Evolutionary conservation across 2,888 invertebrate species (phyloP).

Genomic region (Meganola albula): DNA sequence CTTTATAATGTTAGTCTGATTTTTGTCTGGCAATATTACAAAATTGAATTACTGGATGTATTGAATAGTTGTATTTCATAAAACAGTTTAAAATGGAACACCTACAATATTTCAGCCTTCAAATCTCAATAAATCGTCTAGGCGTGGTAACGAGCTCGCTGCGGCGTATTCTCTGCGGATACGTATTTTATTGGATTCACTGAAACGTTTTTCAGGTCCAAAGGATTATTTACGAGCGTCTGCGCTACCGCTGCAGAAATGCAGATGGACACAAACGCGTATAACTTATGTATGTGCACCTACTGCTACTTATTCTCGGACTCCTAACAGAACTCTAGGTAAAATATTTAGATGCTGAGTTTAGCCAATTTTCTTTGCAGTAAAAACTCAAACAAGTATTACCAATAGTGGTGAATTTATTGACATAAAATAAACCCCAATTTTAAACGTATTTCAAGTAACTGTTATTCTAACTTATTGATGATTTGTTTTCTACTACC

Average conservation of each 20-base stretch:
- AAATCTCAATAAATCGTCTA: slow-evolving; percentile 78
- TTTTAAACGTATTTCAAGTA: no score
- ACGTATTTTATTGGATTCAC: slow-evolving; percentile 78
- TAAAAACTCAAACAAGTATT: no score
- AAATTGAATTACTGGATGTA: slow-evolving; percentile 29
- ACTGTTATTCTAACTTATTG: no score
- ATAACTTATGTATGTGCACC: slow-evolving; percentile 21
- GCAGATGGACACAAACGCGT: slow-evolving; percentile 61
- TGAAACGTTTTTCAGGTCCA: slow-evolving; percentile 77
- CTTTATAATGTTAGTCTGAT: no score
- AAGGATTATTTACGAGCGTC: slow-evolving; percentile 76
- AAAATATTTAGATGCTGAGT: no score
- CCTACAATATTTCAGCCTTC: slow-evolving; percentile 75
- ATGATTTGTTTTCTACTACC: no score
- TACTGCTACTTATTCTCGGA: slow-evolving; percentile 15
- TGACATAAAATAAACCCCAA: no score
- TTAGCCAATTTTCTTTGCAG: no score
- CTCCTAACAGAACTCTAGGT: no score
- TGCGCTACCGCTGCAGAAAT: slow-evolving; percentile 68
- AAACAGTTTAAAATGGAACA: slow-evolving; percentile 70
- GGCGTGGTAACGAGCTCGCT: slow-evolving; percentile 76
- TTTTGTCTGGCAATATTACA: no score
- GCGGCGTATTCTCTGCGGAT: slow-evolving; percentile 76
- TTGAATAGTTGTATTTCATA: slow-evolving; percentile 53
- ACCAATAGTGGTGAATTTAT: no score